Conservation (phyloP, 2,113 vertebrate species). For the Sialia sialis region DNA sequence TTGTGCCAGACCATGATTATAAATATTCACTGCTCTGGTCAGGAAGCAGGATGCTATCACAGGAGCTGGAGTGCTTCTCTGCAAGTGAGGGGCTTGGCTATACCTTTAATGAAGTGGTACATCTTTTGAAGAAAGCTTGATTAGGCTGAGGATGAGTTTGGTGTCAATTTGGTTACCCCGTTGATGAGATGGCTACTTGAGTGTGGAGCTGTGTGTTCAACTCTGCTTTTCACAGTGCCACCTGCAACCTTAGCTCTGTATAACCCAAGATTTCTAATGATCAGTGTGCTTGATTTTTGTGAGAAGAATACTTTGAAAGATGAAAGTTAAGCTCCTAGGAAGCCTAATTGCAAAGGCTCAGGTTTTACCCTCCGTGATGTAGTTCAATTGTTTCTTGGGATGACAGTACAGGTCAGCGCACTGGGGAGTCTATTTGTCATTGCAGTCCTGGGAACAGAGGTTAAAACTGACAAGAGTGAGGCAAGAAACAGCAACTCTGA, state of each 20-base stretch:
- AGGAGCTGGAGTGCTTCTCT: background rate
- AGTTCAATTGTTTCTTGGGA: background rate
- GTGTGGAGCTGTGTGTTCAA: background rate
- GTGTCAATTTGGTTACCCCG: background rate
- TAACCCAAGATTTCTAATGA: background rate
- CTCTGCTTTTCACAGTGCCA: background rate
- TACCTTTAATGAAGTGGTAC: background rate
- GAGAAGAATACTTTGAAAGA: background rate
- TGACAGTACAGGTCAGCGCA: background rate
- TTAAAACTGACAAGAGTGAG: background rate
- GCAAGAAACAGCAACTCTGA: background rate
- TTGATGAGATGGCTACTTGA: background rate
- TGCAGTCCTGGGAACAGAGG: background rate
- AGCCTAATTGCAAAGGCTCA: background rate
- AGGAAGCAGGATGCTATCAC: background rate
- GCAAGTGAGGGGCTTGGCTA: background rate
- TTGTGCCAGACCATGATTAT: background rate
- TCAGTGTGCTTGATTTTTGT: background rate
- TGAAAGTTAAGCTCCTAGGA: background rate
- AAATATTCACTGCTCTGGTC: background rate
- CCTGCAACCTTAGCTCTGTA: background rate
- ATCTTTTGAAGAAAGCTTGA: background rate
- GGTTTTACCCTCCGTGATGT: background rate
- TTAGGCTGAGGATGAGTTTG: background rate
- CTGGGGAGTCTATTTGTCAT: background rate